These are phyloP conservation scores for Okapia johnstoni DNA, from an alignment of 2,113 vertebrate genomes.

Conservation along the genomic window DNA sequence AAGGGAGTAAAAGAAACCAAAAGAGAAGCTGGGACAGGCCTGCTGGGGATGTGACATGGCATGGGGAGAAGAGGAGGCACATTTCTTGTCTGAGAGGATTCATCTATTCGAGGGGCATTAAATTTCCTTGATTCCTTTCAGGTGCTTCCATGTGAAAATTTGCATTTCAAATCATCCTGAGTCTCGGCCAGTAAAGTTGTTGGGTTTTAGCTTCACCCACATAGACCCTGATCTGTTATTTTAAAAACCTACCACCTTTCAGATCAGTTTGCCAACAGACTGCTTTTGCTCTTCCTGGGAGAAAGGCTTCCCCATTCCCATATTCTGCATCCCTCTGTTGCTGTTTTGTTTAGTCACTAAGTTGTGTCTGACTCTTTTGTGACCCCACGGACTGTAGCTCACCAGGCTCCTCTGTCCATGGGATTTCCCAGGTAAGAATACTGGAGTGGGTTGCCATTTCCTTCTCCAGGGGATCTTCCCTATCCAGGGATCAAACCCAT, in stretches of 20 bases:
- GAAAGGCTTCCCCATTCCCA: not conserved
- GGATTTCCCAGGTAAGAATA: not conserved
- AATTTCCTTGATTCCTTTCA: not conserved
- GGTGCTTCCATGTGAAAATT: not conserved
- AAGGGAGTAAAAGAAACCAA: not conserved
- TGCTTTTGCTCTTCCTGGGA: not conserved
- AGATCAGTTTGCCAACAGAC: not conserved
- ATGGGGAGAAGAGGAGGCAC: not conserved
- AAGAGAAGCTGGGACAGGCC: not conserved
- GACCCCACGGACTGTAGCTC: not conserved
- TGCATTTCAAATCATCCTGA: not conserved
- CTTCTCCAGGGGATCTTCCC: not conserved
- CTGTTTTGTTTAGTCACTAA: not conserved
- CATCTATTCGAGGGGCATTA: not conserved
- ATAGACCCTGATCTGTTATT: not conserved
- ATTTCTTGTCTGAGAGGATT: not conserved
- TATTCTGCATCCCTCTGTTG: not conserved
- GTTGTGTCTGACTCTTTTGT: not conserved
- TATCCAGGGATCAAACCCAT: not conserved
- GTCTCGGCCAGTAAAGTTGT: not conserved
- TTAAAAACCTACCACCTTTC: not conserved
- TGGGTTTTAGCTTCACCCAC: not conserved
- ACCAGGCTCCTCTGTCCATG: not conserved
- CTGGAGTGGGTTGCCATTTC: not conserved
- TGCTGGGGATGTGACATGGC: no score